Base-by-base conservation (phyloP, 1,140 invertebrate species). In the Neuroterus valhalla region DNA sequence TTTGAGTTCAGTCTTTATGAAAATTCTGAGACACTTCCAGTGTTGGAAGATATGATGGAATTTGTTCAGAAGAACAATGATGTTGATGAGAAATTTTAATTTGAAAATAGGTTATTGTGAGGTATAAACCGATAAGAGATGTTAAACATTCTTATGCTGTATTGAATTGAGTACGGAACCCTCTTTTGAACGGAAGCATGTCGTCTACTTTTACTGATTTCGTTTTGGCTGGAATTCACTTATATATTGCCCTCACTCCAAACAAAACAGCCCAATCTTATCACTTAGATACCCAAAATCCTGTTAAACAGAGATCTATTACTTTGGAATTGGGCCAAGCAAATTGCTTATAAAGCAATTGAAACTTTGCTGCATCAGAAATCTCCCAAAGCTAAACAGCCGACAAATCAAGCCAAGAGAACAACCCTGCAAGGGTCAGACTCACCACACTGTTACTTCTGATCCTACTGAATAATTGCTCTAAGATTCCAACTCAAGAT, bases 241-340 rank as follows among this genome's bases (percentile, higher is more conserved):
- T 62, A 26, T 62, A 8, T 3, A 5, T 50, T 19, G 21, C 31
- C 26, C 12, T 6, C 31, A 62, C 14, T 38, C 15, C 31, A 15
- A 15, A 62, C n/a, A 62, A 62, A 26, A 38, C 31, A 38, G 31
- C 31, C 5, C 31, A 38, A 62, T 26, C 55, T 62, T 23, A 62
- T 62, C 55, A 62, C 55, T 62, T 62, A 26, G 52, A 11, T 23
- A 55, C 14, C 5, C 12, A 38, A 26, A n/a, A 62, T 62, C 55
- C 55, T 23, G 55, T 62, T 62, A 62, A 62, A 62, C 55, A 15
- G 26, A 62, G 55, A 62, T 62, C 55, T 62, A 62, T 62, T 23
- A 62, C 55, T 62, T 62, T 38, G 55, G 26, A 62, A 62, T 62
- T 31, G 55, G 55, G 55, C 55, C 55, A 62, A 62, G 55, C 23